A percentile compares a stretch with the other conserved stretches of the same genome.
Conservation (phyloP, 1,140 invertebrate genomes). For the Tetramorium parvispinum region DNA sequence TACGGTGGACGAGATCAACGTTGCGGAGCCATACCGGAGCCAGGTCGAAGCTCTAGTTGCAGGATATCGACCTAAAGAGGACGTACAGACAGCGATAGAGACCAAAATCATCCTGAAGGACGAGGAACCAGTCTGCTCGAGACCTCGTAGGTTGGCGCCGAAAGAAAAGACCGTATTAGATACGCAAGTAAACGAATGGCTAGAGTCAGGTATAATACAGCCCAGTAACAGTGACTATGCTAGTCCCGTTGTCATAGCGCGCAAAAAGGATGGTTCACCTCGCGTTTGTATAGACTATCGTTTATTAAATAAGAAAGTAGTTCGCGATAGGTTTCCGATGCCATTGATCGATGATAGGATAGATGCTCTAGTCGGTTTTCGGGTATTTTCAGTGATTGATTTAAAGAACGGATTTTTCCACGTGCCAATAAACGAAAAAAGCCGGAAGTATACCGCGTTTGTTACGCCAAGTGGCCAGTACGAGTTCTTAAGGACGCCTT, state of each 20-base stretch:
- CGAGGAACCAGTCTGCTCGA: neutral
- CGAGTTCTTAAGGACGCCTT: neutral
- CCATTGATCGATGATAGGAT: constrained; percentile 34
- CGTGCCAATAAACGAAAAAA: neutral
- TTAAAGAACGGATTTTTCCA: neutral
- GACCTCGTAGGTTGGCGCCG: constrained; percentile 12
- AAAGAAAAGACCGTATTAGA: neutral
- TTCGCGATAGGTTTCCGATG: constrained; percentile 38
- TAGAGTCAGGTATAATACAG: neutral
- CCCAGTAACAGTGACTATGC: constrained; percentile 12
- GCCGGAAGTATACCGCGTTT: constrained; percentile 46
- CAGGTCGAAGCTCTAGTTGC: constrained; percentile 9
- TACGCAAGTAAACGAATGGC: constrained; percentile 22
- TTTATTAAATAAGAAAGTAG: constrained; percentile 13
- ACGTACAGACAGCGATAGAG: constrained; percentile 30
- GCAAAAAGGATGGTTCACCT: constrained; percentile 21
- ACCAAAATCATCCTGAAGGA: constrained; percentile 56
- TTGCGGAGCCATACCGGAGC: neutral
- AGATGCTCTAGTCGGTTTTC: neutral
- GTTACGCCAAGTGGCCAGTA: neutral
- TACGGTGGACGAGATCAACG: neutral
- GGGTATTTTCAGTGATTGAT: constrained; percentile 30
- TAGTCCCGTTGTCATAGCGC: constrained; percentile 34
- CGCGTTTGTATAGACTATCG: constrained; percentile 31
- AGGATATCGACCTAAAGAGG: constrained; percentile 20